A percentile compares a stretch with the other conserved stretches of the same genome.
These are phyloP conservation scores for Pseudachorutes palmiensis DNA, from an alignment of 1,140 invertebrate genomes.

Conservation along the genomic window DNA sequence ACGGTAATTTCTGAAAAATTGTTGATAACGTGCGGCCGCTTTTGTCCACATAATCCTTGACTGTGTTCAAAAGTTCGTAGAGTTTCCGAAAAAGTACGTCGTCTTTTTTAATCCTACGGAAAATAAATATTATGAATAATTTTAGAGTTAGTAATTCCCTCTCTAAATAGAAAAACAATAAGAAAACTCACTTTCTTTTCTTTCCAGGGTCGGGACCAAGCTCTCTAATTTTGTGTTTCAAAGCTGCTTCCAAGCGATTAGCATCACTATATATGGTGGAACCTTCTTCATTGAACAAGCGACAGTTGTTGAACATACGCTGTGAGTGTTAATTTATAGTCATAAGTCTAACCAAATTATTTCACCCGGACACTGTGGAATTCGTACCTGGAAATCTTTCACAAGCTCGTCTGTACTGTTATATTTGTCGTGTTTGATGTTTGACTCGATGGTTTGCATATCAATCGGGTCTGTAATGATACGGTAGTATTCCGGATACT, in stretches of 20 bases:
- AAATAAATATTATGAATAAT: conserved; percentile 26
- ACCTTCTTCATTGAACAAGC: conserved; percentile 91
- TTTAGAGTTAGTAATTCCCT: conserved; percentile 4
- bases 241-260: conserved; percentile 70
- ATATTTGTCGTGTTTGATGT: conserved; percentile 62
- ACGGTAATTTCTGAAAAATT: conserved; percentile 91
- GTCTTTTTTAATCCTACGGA: conserved; percentile 29
- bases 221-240: conserved; percentile 76
- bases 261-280: conserved; percentile 93
- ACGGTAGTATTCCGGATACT: conserved; percentile 93
- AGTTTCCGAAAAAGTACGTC: conserved; percentile 57
- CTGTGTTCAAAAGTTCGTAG: conserved; percentile 77
- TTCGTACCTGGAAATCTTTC: conserved; percentile 56
- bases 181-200: conserved; percentile 35
- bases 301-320: conserved; percentile 91
- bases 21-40: conserved; percentile 76
- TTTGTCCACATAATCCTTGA: conserved; percentile 79
- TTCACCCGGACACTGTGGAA: not conserved
- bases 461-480: conserved; percentile 90
- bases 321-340: conserved; percentile 46
- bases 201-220: conserved; percentile 47
- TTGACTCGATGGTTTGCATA: conserved; percentile 81
- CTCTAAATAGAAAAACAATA: conserved; percentile 16
- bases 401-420: conserved; percentile 56
- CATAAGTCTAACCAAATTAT: not conserved